Percentiles rank a stretch among this genome's conserved stretches.
phyloP scores from a whole-genome alignment of 2,113 vertebrate genomes.

The Leiothrix lutea region DNA sequence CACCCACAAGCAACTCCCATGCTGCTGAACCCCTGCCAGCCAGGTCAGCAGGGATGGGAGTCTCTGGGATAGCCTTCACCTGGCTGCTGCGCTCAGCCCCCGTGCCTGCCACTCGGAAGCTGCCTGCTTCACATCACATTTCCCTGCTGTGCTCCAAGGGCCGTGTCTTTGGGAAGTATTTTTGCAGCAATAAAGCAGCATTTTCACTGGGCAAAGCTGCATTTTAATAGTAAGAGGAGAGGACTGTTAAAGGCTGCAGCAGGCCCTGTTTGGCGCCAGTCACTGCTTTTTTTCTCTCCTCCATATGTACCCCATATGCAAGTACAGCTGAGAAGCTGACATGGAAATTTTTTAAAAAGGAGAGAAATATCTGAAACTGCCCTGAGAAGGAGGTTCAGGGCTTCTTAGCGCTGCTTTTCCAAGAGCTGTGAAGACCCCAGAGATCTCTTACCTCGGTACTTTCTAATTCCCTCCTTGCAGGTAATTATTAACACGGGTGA shows the following conservation, averaged over 20 bases:
- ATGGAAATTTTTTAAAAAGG: not conserved
- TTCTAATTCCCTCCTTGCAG: not conserved
- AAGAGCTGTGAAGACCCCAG: not conserved
- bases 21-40: not conserved
- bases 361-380: not conserved
- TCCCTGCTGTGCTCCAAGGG: not conserved
- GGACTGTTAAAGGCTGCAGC: slow-evolving; percentile 46
- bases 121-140: accelerated
- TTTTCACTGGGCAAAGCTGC: slow-evolving; percentile 21
- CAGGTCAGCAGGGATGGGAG: not conserved
- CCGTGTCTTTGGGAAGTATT: not conserved
- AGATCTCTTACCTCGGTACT: not conserved
- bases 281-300: not conserved
- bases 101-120: accelerated
- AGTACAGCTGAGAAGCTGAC: slow-evolving; percentile 38
- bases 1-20: not conserved
- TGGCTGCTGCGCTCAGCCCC: not conserved
- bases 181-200: slow-evolving; percentile 24
- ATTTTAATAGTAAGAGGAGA: slow-evolving; percentile 36
- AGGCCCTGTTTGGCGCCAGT: slow-evolving; percentile 1
- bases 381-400: not conserved
- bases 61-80: not conserved
- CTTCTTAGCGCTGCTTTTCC: not conserved
- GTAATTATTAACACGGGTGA: not conserved
- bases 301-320: slow-evolving; percentile 61